Evolutionary conservation across 2,797 vertebrate species (phyloP), one percentile per base, ranked within the genome.

Genomic region (Hypotaenidia philippensis): DNA sequence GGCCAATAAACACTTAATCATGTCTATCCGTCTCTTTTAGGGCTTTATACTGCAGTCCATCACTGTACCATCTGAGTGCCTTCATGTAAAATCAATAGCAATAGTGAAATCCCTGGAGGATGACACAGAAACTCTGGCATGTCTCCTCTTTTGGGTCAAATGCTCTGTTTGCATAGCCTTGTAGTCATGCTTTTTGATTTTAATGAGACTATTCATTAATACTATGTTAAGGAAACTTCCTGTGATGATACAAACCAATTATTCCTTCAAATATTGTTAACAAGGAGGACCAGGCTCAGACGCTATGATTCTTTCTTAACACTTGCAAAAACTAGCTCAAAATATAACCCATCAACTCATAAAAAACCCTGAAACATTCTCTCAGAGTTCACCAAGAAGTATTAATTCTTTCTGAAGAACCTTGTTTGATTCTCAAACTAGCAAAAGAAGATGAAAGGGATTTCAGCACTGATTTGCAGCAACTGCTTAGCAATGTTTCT

Each of bases 1-100:
- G 76, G 76, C 82, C 87, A 95, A 86, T 91, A 94, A 96, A 95
- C 94, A 93, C 80, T 96, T 95, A 38, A 89, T 96, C 94, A 94
- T 89, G 85, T 92, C 95, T 53, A 31, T 91, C 94, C 70, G 88
- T 91, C 85, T 94, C 90, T 94, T 92, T 56, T 76, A 82, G 79
- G 87, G 76, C 32, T 94, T 96, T 86, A 77, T 61, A 74, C 55
- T 76, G 79, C 91, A 2, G 52, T 96, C 84, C 91, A 90, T 94
- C 94, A 90, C 91, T 10, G 47, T 5, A 71, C 34, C 81, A 79
- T 90, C 87, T 22, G 2, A 93, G 77, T 49, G 71, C 32, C 59
- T 74, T 79, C 55, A 74, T 76, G 84, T 70, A 91, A 96, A 95
- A 96, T 94, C 95, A 81, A 94, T 71, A 85, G 65, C 87, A 89